Conservation (phyloP, 2,113 vertebrate genomes). For the Syngnathus floridae region DNA sequence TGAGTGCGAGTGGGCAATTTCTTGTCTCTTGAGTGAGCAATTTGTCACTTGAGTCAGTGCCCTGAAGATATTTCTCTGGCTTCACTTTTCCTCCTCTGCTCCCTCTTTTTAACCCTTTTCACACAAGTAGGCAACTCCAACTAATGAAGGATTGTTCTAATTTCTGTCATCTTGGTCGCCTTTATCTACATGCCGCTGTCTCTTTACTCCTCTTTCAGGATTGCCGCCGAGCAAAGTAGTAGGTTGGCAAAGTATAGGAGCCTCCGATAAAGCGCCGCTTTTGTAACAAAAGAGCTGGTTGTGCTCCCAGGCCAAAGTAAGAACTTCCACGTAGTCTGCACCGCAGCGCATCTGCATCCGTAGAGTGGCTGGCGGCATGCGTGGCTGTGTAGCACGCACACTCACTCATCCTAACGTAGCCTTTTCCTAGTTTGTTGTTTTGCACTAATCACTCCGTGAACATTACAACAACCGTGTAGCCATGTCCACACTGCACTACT, state of each 20-base stretch:
- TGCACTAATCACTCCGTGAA: constrained; percentile 33
- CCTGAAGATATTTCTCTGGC: constrained; percentile 16
- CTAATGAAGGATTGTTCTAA: constrained; percentile 18
- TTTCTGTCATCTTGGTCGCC: constrained; percentile 12
- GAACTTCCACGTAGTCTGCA: constrained; percentile 57
- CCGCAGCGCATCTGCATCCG: constrained; percentile 43
- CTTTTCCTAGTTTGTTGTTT: constrained; percentile 28
- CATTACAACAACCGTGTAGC: not conserved
- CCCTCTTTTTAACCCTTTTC: constrained; percentile 13
- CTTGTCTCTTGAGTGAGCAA: constrained; percentile 37
- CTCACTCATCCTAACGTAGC: constrained; percentile 42
- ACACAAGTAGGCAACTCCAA: not conserved
- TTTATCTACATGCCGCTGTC: constrained; percentile 46
- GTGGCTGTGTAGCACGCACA: constrained; percentile 51
- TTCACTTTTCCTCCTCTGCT: not conserved
- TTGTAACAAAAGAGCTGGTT: constrained; percentile 66
- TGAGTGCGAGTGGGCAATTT: constrained; percentile 36
- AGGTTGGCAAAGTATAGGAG: constrained; percentile 99
- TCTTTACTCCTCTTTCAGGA: constrained; percentile 78
- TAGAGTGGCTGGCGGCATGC: constrained; percentile 45
- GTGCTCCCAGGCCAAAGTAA: constrained; percentile 81
- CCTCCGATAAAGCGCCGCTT: constrained; percentile 82
- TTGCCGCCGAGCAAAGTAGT: constrained; percentile 99
- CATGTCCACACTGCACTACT: constrained; percentile 6
- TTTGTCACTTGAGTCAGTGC: constrained; percentile 23